Percentiles rank a stretch among this genome's conserved stretches.
These are phyloP conservation scores for Sitta carolinensis DNA, from an alignment of 2,797 vertebrate species.

Conservation along the genomic window DNA sequence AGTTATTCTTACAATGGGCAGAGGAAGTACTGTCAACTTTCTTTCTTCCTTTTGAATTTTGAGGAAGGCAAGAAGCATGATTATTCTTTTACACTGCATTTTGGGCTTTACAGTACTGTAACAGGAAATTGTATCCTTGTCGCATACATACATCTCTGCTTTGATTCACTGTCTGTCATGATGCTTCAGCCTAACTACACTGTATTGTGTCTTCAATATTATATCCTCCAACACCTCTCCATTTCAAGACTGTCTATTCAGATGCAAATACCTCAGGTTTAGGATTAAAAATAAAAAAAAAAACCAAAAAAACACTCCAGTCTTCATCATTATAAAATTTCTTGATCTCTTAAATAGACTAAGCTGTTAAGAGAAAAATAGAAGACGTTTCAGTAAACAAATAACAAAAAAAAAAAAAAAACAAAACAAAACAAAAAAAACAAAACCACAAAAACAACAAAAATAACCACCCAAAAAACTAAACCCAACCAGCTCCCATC, in stretches of 20 bases:
- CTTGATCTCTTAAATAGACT: neutral
- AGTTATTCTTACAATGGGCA: neutral
- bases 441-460: neutral
- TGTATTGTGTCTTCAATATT: neutral
- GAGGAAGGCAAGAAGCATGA: neutral
- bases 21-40: neutral
- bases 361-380: neutral
- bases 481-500: accelerated
- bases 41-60: neutral
- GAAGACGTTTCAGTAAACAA: neutral
- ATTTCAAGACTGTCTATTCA: neutral
- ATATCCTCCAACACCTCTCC: neutral
- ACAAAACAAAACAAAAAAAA: neutral
- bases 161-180: neutral
- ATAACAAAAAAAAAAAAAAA: neutral
- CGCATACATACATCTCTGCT: neutral
- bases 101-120: neutral
- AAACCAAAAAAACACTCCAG: accelerated
- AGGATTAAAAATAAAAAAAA: neutral
- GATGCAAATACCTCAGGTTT: neutral
- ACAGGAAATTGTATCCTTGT: neutral
- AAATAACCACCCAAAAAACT: too few species aligned
- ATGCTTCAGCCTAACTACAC: neutral
- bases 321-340: neutral
- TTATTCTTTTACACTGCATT: neutral